These are phyloP conservation scores for Thereuonema tuberculata DNA, from an alignment of 1,140 invertebrate genomes.

Conservation along the genomic window DNA sequence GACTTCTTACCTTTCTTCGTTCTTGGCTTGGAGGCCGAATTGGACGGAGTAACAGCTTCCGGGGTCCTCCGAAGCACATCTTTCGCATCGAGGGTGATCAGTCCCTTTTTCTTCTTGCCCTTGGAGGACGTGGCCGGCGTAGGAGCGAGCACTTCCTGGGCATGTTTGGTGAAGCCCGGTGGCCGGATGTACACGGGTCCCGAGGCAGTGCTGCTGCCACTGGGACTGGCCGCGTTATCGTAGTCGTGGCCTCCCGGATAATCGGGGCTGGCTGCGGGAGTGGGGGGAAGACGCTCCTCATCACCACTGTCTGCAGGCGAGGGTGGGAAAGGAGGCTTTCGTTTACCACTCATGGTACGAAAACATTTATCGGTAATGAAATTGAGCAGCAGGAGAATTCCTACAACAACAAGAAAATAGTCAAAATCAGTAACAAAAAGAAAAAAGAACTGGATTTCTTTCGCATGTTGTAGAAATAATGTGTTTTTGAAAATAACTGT, in stretches of 20 bases:
- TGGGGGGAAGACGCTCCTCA: not conserved
- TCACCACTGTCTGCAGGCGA: not conserved
- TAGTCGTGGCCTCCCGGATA: constrained; percentile 14
- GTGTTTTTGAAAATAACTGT: too few species aligned
- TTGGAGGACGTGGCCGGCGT: constrained; percentile 12
- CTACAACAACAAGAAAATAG: too few species aligned
- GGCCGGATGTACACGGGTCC: constrained; percentile 32
- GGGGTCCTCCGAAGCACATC: not conserved
- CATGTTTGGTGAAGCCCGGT: constrained; percentile 32
- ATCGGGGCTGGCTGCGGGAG: not conserved
- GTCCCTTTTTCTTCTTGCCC: constrained; percentile 26
- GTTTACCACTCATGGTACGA: constrained; percentile 9
- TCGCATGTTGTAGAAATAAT: too few species aligned
- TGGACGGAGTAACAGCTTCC: not conserved
- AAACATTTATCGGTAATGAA: too few species aligned
- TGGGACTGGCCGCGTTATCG: constrained; percentile 17
- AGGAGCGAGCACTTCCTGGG: constrained; percentile 20
- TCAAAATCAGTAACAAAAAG: too few species aligned
- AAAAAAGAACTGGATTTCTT: too few species aligned
- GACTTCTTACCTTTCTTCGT: not conserved
- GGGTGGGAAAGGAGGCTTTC: not conserved
- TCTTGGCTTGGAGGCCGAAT: not conserved
- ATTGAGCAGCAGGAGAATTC: too few species aligned
- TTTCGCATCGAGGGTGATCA: not conserved
- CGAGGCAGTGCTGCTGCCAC: constrained; percentile 31